Conservation (phyloP, 2,797 vertebrate genomes). For the Adelosebastes latens region DNA sequence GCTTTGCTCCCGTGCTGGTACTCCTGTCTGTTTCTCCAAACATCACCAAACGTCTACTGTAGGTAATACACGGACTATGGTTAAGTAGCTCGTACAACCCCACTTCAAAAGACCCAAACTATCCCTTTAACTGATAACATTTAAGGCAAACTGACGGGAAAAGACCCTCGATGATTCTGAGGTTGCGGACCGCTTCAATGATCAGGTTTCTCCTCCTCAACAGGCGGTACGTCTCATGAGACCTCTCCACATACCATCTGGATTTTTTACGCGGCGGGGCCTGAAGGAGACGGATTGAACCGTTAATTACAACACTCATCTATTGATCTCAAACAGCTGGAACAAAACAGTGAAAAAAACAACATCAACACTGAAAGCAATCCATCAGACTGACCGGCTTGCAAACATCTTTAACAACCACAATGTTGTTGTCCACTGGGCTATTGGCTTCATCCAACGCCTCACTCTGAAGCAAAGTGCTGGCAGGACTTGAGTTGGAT, state of each 20-base stretch:
- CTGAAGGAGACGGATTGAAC: slow-evolving; percentile 6
- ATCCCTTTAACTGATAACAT: background rate
- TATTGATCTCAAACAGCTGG: background rate
- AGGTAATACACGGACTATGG: background rate
- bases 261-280: background rate
- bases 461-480: slow-evolving; percentile 2
- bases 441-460: slow-evolving; percentile 10
- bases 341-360: background rate
- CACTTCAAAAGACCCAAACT: background rate
- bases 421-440: slow-evolving; percentile 44
- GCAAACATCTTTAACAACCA: slow-evolving; percentile 82
- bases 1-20: too few species aligned
- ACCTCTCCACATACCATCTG: background rate
- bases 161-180: slow-evolving; percentile 90
- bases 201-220: slow-evolving; percentile 95
- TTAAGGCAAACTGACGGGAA: slow-evolving; percentile 86
- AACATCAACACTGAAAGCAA: background rate
- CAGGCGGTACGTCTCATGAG: slow-evolving; percentile 84
- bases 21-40: background rate
- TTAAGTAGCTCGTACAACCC: background rate
- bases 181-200: slow-evolving; percentile 89
- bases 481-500: background rate
- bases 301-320: background rate
- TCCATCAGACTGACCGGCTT: slow-evolving; percentile 70
- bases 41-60: background rate